A percentile compares a stretch with the other conserved stretches of the same genome.
These are phyloP conservation scores for Pristionchus entomophagus DNA, from an alignment of 2,888 invertebrate species.

Conservation along the genomic window DNA sequence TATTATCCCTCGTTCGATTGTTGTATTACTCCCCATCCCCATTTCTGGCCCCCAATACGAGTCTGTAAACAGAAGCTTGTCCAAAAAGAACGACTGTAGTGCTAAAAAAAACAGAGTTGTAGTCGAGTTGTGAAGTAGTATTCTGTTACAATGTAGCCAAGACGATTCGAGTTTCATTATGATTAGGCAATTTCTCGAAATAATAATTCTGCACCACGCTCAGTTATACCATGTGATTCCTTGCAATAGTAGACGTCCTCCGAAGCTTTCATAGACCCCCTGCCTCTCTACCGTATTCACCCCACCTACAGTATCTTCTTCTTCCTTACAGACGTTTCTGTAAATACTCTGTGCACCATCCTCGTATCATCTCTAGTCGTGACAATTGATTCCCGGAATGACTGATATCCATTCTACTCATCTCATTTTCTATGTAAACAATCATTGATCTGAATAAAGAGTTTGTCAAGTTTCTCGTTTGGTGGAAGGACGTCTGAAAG, in stretches of 20 bases:
- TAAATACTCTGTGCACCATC: neutral
- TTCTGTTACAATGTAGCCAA: neutral
- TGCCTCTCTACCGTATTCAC: neutral
- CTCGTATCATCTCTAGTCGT: neutral
- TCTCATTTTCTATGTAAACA: neutral
- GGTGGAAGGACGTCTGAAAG: no score
- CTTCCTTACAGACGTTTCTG: neutral
- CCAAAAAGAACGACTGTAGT: slow-evolving; percentile 20
- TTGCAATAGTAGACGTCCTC: neutral
- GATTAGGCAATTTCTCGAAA: slow-evolving; percentile 24
- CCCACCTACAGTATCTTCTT: slow-evolving; percentile 4
- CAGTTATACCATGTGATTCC: neutral
- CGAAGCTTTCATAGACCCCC: neutral
- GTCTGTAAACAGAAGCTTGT: neutral
- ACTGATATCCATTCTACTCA: slow-evolving; percentile 25
- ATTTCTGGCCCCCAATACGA: neutral
- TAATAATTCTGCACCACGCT: neutral
- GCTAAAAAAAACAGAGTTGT: slow-evolving; percentile 20
- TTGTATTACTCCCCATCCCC: slow-evolving; percentile 1
- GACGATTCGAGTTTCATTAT: slow-evolving; percentile 26
- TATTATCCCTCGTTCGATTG: neutral
- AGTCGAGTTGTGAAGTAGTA: neutral
- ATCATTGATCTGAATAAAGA: slow-evolving; percentile 22
- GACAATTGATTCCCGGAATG: slow-evolving; percentile 23
- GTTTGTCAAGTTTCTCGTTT: neutral